phyloP scores from a whole-genome alignment of 2,797 vertebrate species.

The Neopelma chrysocephalum region DNA sequence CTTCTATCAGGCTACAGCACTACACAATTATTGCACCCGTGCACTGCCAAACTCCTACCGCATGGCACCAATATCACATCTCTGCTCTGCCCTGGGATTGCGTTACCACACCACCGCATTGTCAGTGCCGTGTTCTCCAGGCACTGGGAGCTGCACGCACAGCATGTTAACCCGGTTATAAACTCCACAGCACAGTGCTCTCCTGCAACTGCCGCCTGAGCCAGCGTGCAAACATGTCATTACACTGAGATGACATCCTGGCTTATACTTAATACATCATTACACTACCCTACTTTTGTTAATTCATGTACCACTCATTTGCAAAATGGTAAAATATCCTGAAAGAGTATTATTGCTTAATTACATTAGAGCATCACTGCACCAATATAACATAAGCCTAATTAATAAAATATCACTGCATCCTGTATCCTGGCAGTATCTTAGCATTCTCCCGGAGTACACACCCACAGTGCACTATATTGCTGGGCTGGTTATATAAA shows the following conservation, averaged over 20 bases:
- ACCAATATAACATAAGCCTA: neutral
- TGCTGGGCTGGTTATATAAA: constrained; percentile 52
- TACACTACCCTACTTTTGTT: neutral
- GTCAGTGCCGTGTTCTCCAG: neutral
- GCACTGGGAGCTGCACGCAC: neutral
- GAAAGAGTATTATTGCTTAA: neutral
- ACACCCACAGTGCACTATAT: constrained; percentile 49
- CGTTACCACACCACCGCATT: neutral
- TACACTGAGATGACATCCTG: neutral
- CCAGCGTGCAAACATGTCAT: neutral
- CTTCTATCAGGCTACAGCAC: constrained; percentile 16
- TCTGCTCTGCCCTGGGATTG: neutral
- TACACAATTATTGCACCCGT: neutral
- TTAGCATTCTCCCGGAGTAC: constrained; percentile 37
- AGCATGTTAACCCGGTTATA: neutral
- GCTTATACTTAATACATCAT: neutral
- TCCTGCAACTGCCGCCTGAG: neutral
- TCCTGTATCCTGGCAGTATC: constrained; percentile 20
- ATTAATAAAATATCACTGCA: constrained; percentile 45
- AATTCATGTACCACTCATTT: neutral
- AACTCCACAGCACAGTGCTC: neutral
- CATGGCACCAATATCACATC: constrained; percentile 28
- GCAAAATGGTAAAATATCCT: neutral
- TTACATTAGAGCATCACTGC: neutral
- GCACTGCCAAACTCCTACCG: constrained; percentile 32